Percentiles rank a stretch among this genome's conserved stretches.
Evolutionary conservation across 2,113 vertebrate species (phyloP).

Genomic region (Oryzias javanicus): DNA sequence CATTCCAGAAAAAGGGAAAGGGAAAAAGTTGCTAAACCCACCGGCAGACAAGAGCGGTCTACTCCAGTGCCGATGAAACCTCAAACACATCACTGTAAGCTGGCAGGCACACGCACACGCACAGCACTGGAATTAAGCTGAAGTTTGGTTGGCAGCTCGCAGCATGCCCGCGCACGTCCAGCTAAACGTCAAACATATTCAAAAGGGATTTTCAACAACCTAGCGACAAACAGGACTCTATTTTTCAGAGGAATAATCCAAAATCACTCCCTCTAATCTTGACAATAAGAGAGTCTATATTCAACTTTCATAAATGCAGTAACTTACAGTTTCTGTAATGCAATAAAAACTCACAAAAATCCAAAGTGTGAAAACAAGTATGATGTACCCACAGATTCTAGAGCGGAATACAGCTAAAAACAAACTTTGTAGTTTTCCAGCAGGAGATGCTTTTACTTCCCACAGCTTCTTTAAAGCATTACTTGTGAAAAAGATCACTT

Average conservation of each 20-base stretch:
- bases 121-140: slow-evolving; percentile 41
- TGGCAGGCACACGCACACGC: slow-evolving; percentile 6
- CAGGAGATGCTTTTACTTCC: slow-evolving; percentile 17
- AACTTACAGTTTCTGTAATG: neutral
- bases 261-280: neutral
- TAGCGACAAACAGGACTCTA: slow-evolving; percentile 11
- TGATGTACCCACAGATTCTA: neutral
- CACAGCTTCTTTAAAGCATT: slow-evolving; percentile 8
- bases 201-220: slow-evolving; percentile 44
- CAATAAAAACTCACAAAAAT: neutral
- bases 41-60: slow-evolving; percentile 1
- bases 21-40: slow-evolving; percentile 40
- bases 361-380: neutral
- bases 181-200: slow-evolving; percentile 55
- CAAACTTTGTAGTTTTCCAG: slow-evolving; percentile 10
- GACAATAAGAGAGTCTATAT: neutral
- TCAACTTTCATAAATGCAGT: neutral
- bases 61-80: too few relatives aligned
- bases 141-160: slow-evolving; percentile 45
- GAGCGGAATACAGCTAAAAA: neutral
- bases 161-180: slow-evolving; percentile 37
- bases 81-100: too few relatives aligned
- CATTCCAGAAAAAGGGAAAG: slow-evolving; percentile 28
- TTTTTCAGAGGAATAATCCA: neutral
- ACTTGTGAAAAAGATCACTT: slow-evolving; percentile 2